Percentiles rank a stretch among this genome's conserved stretches.
Evolutionary conservation across 2,797 vertebrate genomes (phyloP).

Genomic region (Bovichtus diacanthus): DNA sequence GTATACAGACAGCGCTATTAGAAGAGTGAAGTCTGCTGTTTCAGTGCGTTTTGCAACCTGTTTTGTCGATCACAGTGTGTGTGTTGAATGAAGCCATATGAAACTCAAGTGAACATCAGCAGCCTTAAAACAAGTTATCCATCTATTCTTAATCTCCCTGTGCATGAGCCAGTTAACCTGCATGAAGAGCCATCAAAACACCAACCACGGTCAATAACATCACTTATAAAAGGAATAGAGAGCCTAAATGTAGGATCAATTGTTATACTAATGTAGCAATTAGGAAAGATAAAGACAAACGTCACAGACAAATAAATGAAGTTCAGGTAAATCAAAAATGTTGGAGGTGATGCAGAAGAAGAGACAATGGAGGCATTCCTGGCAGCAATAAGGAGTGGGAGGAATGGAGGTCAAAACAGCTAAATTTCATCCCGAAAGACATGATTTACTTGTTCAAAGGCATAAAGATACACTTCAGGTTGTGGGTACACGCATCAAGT

Average conservation of each 20-base stretch:
- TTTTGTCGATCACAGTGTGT: not conserved
- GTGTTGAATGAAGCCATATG: too few species aligned
- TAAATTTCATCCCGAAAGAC: too few species aligned
- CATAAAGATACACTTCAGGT: too few species aligned
- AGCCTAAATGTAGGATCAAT: not conserved
- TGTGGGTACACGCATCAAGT: too few species aligned
- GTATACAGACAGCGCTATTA: not conserved
- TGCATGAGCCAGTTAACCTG: not conserved
- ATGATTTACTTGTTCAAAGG: too few species aligned
- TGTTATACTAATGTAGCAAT: not conserved
- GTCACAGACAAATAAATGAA: too few species aligned
- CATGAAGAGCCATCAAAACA: not conserved
- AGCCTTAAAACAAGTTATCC: not conserved
- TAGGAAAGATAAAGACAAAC: not conserved
- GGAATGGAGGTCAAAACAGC: not conserved
- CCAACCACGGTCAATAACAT: not conserved
- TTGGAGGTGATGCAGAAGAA: not conserved
- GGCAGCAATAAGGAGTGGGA: not conserved
- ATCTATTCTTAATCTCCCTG: not conserved
- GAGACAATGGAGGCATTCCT: not conserved
- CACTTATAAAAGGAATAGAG: too few species aligned
- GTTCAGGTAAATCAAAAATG: not conserved
- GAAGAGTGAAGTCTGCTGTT: not conserved
- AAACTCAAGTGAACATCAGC: too few species aligned
- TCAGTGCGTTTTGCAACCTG: not conserved